Evolutionary conservation across 2,797 vertebrate species (phyloP).

Genomic region (Avahi laniger): DNA sequence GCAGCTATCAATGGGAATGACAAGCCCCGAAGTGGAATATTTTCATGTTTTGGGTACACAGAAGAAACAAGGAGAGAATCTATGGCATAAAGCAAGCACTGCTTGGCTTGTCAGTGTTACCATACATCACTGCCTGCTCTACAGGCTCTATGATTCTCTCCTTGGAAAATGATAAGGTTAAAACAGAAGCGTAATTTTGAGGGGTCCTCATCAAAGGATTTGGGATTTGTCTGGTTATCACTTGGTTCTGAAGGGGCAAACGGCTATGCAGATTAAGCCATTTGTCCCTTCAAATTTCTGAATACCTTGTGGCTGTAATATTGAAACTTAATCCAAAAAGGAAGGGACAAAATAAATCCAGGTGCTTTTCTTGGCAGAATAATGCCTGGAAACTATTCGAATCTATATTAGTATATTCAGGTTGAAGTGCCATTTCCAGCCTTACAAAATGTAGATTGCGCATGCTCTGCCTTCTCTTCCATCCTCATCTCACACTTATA

Average conservation of each 20-base stretch:
- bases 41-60: rapidly evolving
- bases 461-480: not conserved
- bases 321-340: not conserved
- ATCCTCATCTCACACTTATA: not conserved
- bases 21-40: not conserved
- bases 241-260: not conserved
- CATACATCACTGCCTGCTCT: rapidly evolving
- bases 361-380: not conserved
- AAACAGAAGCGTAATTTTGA: not conserved
- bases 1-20: rapidly evolving
- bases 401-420: not conserved
- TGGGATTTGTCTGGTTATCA: not conserved
- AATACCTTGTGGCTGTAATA: not conserved
- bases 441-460: not conserved
- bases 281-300: not conserved
- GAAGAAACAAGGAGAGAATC: too few relatives aligned
- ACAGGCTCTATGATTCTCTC: not conserved
- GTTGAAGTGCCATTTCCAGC: not conserved
- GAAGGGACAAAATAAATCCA: not conserved
- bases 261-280: not conserved
- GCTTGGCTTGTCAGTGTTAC: rapidly evolving
- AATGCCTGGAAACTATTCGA: not conserved
- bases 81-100: not conserved
- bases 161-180: not conserved
- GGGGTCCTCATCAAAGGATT: not conserved